Conservation (phyloP, 2,888 invertebrate species). For the Eupithecia subumbrata region DNA sequence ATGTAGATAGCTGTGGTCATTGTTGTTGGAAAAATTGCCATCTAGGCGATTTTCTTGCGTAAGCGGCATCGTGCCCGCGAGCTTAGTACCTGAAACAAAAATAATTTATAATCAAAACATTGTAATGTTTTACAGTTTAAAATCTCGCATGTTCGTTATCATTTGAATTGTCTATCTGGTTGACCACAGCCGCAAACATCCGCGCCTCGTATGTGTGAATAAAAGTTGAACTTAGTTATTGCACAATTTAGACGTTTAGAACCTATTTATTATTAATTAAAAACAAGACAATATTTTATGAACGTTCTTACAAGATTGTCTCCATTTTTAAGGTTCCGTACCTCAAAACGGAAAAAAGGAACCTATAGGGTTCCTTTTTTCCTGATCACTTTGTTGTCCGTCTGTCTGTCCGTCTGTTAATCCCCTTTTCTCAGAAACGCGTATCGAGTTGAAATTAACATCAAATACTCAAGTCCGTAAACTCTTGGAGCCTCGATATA, state of each 20-base stretch:
- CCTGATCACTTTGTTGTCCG: no score
- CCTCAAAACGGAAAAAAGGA: no score
- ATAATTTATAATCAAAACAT: background rate
- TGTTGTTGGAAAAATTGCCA: constrained; percentile 79
- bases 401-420: no score
- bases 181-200: constrained; percentile 6
- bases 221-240: background rate
- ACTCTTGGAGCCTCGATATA: no score
- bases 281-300: background rate
- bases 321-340: no score
- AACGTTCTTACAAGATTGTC: background rate
- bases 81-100: constrained; percentile 71
- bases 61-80: constrained; percentile 78
- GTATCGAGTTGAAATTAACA: no score
- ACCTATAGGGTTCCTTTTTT: no score
- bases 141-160: background rate
- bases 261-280: background rate
- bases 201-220: background rate
- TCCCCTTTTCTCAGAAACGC: no score
- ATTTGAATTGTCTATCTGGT: background rate
- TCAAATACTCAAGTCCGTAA: no score
- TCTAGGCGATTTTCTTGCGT: constrained; percentile 81
- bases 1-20: constrained; percentile 92
- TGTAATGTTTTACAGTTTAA: background rate
- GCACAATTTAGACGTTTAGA: background rate